phyloP scores from a whole-genome alignment of 64 coral and sea anemone species.

The Dendronephthya gigantea region DNA sequence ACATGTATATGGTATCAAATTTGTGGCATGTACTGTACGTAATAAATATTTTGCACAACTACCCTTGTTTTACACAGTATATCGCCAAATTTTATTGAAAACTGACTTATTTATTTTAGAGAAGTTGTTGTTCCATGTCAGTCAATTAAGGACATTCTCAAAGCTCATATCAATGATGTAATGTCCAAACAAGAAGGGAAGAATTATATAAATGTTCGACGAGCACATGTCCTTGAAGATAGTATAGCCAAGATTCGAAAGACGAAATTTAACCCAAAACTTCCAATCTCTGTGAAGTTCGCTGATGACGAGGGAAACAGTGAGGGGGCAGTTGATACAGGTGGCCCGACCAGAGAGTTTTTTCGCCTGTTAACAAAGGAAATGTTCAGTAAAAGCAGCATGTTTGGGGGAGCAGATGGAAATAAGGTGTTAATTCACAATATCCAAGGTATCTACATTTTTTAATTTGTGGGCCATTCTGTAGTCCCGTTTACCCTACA shows the following conservation, averaged over 20 bases:
- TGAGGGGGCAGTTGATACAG: slow-evolving; percentile 25
- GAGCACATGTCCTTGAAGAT: not conserved
- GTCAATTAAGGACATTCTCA: not conserved
- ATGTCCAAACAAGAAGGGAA: not conserved
- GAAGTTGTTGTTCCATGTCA: not conserved
- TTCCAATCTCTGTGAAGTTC: slow-evolving; percentile 27
- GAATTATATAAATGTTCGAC: not conserved
- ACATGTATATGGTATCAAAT: not conserved
- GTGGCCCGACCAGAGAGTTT: slow-evolving; percentile 35
- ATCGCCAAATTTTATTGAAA: not conserved
- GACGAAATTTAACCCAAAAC: slow-evolving; percentile 15
- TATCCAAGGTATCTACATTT: slow-evolving; percentile 36
- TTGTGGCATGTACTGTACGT: too few species aligned
- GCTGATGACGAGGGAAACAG: slow-evolving; percentile 33
- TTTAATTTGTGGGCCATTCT: not conserved
- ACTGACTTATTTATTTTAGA: not conserved
- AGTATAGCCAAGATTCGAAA: slow-evolving; percentile 22
- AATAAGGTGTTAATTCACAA: slow-evolving; percentile 34
- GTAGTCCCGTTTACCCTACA: too few species aligned
- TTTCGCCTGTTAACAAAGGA: slow-evolving; percentile 14
- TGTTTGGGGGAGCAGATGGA: slow-evolving; percentile 25
- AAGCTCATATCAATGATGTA: not conserved
- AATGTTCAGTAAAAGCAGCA: slow-evolving; percentile 24
- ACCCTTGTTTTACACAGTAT: too few species aligned
- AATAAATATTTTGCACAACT: too few species aligned